Conservation (phyloP, 2,113 vertebrate genomes). For the Stictonetta naevosa region DNA sequence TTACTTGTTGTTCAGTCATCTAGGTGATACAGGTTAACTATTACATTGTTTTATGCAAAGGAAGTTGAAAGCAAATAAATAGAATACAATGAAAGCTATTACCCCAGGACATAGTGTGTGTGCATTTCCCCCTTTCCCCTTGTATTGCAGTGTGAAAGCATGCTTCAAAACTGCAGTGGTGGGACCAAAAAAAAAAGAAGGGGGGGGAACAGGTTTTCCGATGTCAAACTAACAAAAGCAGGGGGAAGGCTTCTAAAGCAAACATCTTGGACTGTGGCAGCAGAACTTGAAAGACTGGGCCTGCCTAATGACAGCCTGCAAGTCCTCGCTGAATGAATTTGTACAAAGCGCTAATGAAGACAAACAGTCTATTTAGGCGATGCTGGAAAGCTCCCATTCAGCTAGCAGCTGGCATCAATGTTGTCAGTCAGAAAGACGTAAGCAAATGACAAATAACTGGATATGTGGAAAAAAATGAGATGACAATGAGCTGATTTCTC, state of each 20-base stretch:
- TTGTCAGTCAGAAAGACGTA: slow-evolving; percentile 66
- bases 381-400: slow-evolving; percentile 69
- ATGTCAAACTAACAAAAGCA: not conserved
- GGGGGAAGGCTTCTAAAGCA: not conserved
- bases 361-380: slow-evolving; percentile 61
- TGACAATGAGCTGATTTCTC: slow-evolving; percentile 70
- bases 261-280: not conserved
- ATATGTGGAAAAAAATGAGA: slow-evolving; percentile 63
- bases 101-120: not conserved
- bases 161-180: not conserved
- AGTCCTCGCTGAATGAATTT: slow-evolving; percentile 43
- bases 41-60: not conserved
- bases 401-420: slow-evolving; percentile 65
- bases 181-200: not conserved
- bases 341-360: slow-evolving; percentile 70
- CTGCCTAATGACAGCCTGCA: not conserved
- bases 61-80: not conserved
- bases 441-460: slow-evolving; percentile 68
- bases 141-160: not conserved
- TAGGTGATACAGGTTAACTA: not conserved
- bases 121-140: not conserved
- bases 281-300: slow-evolving; percentile 40
- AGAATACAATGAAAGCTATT: not conserved
- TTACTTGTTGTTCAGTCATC: not conserved
- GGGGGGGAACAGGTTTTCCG: not conserved